A percentile compares a stretch with the other conserved stretches of the same genome.
These are phyloP conservation scores for Tylochromis polylepis DNA, from an alignment of 2,113 vertebrate genomes.

Conservation along the genomic window DNA sequence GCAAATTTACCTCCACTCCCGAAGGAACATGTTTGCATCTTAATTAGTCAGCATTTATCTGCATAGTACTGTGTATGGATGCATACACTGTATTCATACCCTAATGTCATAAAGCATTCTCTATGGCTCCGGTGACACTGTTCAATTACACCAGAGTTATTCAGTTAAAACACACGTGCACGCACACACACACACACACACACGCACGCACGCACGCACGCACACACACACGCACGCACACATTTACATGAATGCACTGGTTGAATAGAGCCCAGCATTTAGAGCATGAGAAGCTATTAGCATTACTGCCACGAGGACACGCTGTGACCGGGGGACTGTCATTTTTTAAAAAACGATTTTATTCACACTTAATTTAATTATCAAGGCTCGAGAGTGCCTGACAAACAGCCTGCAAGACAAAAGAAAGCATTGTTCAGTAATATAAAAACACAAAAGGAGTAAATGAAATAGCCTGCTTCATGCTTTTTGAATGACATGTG, in stretches of 20 bases:
- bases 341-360: background rate
- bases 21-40: background rate
- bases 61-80: background rate
- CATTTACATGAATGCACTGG: conserved; percentile 32
- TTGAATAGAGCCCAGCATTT: conserved; percentile 30
- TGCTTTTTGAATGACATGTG: conserved; percentile 11
- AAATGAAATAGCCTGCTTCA: conserved; percentile 15
- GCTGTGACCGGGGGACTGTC: background rate
- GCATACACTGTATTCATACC: background rate
- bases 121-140: background rate
- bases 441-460: conserved; percentile 10
- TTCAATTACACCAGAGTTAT: conserved; percentile 30
- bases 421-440: background rate
- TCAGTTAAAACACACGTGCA: background rate
- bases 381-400: background rate
- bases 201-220: background rate
- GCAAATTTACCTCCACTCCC: background rate
- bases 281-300: conserved; percentile 51
- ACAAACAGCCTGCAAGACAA: conserved; percentile 1
- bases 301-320: conserved; percentile 15
- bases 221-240: background rate
- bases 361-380: conserved; percentile 49
- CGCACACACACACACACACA: background rate
- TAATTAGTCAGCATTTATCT: background rate
- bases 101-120: conserved; percentile 41